phyloP scores from a whole-genome alignment of 2,797 vertebrate genomes.

The Cryptoprocta ferox region DNA sequence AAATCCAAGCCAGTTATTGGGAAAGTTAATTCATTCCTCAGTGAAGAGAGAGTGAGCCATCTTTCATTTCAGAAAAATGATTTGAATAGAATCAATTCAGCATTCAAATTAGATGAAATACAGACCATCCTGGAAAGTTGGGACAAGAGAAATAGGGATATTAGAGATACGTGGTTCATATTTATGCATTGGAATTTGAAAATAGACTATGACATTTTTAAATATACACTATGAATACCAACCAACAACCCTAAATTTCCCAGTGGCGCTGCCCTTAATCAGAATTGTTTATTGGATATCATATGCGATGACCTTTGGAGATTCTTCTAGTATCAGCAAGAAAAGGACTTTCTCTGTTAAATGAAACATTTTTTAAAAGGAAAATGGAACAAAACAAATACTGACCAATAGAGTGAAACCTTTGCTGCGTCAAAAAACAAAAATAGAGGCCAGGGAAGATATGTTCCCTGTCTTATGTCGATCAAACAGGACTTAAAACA shows the following conservation, averaged over 20 bases:
- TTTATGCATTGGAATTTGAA: constrained; percentile 75
- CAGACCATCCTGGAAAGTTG: constrained; percentile 61
- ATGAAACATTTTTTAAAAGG: constrained; percentile 10
- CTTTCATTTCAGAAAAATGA: constrained; percentile 78
- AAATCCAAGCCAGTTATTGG: constrained; percentile 68
- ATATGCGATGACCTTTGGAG: constrained; percentile 65
- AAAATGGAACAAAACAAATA: constrained; percentile 63
- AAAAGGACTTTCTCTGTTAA: constrained; percentile 71
- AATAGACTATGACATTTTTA: constrained; percentile 70
- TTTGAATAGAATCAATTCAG: constrained; percentile 71
- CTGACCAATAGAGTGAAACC: constrained; percentile 12
- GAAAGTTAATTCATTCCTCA: constrained; percentile 79
- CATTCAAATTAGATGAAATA: constrained; percentile 65
- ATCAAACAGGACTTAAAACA: constrained; percentile 24
- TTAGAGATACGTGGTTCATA: constrained; percentile 64
- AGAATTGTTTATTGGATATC: constrained; percentile 53
- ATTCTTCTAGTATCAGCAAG: constrained; percentile 68
- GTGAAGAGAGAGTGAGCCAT: constrained; percentile 72
- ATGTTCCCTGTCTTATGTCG: neutral
- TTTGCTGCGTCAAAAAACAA: constrained; percentile 18
- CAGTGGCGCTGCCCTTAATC: constrained; percentile 69
- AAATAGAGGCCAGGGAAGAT: constrained; percentile 30
- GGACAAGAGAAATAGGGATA: constrained; percentile 56
- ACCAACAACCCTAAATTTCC: constrained; percentile 54
- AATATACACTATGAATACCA: constrained; percentile 50